Conservation (phyloP, 2,888 invertebrate genomes). For the Pristionchus maxplancki region DNA sequence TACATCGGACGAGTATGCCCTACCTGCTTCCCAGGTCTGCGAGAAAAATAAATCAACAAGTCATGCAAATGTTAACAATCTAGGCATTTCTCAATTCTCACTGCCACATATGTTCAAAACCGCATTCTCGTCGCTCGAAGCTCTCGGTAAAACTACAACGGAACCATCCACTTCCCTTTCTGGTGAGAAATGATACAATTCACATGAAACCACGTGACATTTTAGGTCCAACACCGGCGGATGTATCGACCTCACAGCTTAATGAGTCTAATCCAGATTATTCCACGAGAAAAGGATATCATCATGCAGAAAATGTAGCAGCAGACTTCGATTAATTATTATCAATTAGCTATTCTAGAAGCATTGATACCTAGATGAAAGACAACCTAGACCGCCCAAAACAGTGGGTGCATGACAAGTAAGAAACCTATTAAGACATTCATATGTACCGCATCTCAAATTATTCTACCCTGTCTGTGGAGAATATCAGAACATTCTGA, state of each 20-base stretch:
- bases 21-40: conserved; percentile 91
- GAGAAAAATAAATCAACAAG: not conserved
- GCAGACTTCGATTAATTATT: conserved; percentile 59
- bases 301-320: conserved; percentile 79
- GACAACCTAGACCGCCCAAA: not conserved
- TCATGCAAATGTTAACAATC: too few species aligned
- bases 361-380: not conserved
- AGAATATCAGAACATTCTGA: conserved; percentile 5
- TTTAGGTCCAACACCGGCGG: conserved; percentile 56
- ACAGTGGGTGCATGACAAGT: conserved; percentile 42
- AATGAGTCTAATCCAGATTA: conserved; percentile 97
- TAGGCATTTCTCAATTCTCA: conserved; percentile 70
- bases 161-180: not conserved
- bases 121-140: conserved; percentile 63
- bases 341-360: not conserved
- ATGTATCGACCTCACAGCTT: conserved; percentile 85
- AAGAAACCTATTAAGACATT: conserved; percentile 20
- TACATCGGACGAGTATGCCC: conserved; percentile 96
- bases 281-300: conserved; percentile 91
- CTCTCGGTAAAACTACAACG: conserved; percentile 51
- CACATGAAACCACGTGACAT: not conserved
- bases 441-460: conserved; percentile 40
- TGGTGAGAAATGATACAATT: not conserved
- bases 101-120: conserved; percentile 69
- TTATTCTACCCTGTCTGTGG: conserved; percentile 8